These are phyloP conservation scores for Tinamus guttatus DNA, from an alignment of 2,113 vertebrate species.

Conservation along the genomic window DNA sequence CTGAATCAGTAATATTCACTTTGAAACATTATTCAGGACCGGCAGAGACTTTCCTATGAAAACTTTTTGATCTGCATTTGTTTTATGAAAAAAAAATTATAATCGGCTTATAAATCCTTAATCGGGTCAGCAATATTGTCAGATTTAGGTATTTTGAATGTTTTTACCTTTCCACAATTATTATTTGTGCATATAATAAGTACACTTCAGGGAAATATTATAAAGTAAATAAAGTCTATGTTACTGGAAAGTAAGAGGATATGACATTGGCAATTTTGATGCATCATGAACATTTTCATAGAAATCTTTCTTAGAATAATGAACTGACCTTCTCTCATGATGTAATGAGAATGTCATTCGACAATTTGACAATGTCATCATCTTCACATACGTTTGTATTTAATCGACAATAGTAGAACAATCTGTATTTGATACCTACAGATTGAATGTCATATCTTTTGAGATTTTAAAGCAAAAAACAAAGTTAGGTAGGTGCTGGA, in stretches of 20 bases:
- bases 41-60: neutral
- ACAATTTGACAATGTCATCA: no score
- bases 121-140: neutral
- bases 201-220: neutral
- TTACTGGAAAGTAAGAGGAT: slow-evolving; percentile 15
- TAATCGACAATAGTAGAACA: slow-evolving; percentile 11
- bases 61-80: neutral
- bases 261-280: neutral
- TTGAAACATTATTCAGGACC: neutral
- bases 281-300: neutral
- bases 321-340: slow-evolving; percentile 25
- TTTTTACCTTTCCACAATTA: neutral
- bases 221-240: slow-evolving; percentile 5
- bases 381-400: neutral
- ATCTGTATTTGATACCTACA: neutral
- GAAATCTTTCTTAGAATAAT: neutral
- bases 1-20: neutral
- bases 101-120: neutral
- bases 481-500: neutral
- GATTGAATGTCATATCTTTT: neutral
- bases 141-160: neutral
- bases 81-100: neutral
- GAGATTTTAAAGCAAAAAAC: neutral
- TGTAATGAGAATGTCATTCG: no score
- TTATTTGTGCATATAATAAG: neutral